phyloP scores from a whole-genome alignment of 2,797 vertebrate genomes.

The Pempheris klunzingeri region DNA sequence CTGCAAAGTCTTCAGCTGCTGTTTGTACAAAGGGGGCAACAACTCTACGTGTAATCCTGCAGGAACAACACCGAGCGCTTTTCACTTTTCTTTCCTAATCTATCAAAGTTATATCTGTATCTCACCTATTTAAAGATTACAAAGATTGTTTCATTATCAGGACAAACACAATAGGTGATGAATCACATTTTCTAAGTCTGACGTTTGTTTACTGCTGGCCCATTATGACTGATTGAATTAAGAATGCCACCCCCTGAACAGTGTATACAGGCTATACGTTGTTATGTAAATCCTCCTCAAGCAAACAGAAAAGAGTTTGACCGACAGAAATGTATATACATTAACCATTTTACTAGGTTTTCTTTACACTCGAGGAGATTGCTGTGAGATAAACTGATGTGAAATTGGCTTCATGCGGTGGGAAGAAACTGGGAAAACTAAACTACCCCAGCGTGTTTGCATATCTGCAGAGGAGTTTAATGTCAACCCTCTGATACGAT shows the following conservation, averaged over 20 bases:
- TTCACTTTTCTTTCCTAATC: too few relatives aligned
- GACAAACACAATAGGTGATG: background rate
- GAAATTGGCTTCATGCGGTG: background rate
- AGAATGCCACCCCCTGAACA: background rate
- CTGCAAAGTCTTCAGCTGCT: background rate
- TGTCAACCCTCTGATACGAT: background rate
- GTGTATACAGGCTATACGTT: background rate
- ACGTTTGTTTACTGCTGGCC: background rate
- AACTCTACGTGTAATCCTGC: too few relatives aligned
- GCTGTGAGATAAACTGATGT: background rate
- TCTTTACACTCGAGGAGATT: too few relatives aligned
- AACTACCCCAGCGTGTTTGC: background rate
- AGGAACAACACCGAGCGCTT: too few relatives aligned
- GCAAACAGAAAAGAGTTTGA: background rate
- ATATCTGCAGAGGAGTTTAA: background rate
- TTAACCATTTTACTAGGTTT: too few relatives aligned
- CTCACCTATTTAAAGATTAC: background rate
- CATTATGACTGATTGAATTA: background rate
- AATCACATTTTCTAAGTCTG: background rate
- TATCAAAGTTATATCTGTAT: background rate
- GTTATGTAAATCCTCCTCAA: background rate
- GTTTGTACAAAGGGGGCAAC: background rate
- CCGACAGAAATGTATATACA: background rate
- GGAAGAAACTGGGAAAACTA: too few relatives aligned
- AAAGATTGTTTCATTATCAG: background rate